Base-by-base conservation (phyloP, 1,140 invertebrate genomes). In the Drosophila tropicalis region DNA sequence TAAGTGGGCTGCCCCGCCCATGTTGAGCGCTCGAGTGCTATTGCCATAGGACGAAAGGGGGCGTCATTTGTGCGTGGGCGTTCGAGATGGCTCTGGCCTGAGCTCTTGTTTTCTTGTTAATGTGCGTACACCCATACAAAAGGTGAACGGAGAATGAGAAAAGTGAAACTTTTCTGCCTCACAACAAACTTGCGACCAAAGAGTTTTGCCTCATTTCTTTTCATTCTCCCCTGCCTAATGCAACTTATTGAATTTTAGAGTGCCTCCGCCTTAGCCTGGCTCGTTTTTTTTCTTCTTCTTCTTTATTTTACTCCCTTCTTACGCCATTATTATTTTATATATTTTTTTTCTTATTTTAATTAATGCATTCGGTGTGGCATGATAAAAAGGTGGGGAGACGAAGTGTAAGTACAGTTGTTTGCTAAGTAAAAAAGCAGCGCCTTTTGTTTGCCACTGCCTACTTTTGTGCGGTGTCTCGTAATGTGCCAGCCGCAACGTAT, bases 221-320 rank as follows among this genome's bases (percentile, higher is more conserved):
- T 29, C 4, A 62, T 40, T 25, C 12, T 62, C 32, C 41, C 41
- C 40, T 57, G 68, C 63, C 78, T 70, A 81, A 85, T 75, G 74
- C 83, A 86, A 82, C 70, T 86, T 85, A 87, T 87, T 83, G 83
- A 76, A 87, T 87, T 77, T 72, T 54, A 67, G 62, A 87, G 83
- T 89, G 72, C 67, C 29, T 56, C 72, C 63, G 72, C 63, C 72
- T 79, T 69, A 56, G 64, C 4, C 9, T 22, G 6, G 5, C 44
- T 12, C 29, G 29, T 5, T 29, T 29, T 5, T 29, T 29, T 29
- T 5, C 6, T 29, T 29, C 25, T 3, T 25, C 4, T 29, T 29
- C 17, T 22, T 22, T 12, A 25, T 3, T 12, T 22, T 2, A 3
- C 17, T 12, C 17, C 17, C 6, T 22, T 22, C 44, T 9, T 9